Evolutionary conservation across 2,888 invertebrate genomes (phyloP).

Genomic region (Drosophila villosipedis): DNA sequence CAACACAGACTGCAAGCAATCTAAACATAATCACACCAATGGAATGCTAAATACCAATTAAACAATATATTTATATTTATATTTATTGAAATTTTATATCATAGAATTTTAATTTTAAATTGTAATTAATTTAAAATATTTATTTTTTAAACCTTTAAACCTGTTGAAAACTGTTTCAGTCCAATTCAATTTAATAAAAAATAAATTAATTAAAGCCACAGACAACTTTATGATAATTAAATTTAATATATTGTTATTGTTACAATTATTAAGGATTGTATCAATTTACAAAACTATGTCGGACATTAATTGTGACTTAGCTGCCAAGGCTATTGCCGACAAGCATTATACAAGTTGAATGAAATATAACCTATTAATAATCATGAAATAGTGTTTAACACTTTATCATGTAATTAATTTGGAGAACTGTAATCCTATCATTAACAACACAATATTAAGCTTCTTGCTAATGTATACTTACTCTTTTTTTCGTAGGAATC

Average conservation of each 20-base stretch:
- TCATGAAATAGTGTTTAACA: background rate
- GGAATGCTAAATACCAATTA: background rate
- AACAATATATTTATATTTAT: background rate
- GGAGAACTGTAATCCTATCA: background rate
- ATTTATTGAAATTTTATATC: background rate
- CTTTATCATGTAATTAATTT: background rate
- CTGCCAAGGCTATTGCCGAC: background rate
- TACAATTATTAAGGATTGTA: background rate
- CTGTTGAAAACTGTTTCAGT: background rate
- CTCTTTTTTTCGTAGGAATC: background rate
- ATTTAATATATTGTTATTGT: background rate
- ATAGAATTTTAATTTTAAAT: background rate
- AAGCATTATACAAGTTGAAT: background rate
- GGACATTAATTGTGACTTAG: background rate
- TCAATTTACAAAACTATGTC: too few relatives aligned
- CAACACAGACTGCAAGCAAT: background rate
- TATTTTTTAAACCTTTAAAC: background rate
- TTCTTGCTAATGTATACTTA: background rate
- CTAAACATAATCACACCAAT: background rate
- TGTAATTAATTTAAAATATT: background rate
- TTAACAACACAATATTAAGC: background rate
- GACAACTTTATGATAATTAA: background rate
- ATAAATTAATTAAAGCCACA: too few relatives aligned
- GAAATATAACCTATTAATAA: background rate
- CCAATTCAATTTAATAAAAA: too few relatives aligned